phyloP scores from a whole-genome alignment of 2,797 vertebrate species.

The Tachyglossus aculeatus region DNA sequence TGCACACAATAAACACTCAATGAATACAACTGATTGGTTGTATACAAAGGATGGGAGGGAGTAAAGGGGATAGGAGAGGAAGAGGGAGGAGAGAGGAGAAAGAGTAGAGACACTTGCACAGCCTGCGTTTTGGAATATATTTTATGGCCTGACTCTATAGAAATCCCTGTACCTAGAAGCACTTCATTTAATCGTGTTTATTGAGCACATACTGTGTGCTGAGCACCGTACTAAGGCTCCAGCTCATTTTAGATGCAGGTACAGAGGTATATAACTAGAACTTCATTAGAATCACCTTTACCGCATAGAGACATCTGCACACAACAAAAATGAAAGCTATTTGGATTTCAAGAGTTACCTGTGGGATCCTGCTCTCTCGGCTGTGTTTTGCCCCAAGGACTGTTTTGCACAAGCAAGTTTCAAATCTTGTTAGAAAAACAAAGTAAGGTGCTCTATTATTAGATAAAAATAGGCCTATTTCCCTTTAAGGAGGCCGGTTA shows the following conservation, averaged over 20 bases:
- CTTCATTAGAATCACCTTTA: background rate
- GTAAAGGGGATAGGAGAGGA: no score
- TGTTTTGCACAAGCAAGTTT: constrained; percentile 21
- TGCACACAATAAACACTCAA: no score
- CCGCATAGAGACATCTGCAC: constrained; percentile 12
- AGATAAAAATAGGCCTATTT: background rate
- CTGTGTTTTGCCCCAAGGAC: constrained; percentile 7
- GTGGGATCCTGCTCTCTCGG: background rate
- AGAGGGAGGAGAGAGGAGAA: no score
- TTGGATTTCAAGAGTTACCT: constrained; percentile 9
- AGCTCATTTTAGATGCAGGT: background rate
- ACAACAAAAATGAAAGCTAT: background rate
- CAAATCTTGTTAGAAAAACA: constrained; percentile 8
- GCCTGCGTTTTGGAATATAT: background rate
- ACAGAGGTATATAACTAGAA: background rate
- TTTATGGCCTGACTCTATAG: background rate
- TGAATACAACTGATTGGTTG: no score
- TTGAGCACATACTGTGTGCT: no score
- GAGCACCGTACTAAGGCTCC: background rate
- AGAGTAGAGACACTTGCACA: no score
- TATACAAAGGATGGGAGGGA: no score
- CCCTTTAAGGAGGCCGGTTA: constrained; percentile 18
- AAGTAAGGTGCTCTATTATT: constrained; percentile 1
- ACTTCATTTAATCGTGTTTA: no score
- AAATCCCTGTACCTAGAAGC: background rate